phyloP scores from a whole-genome alignment of 2,888 invertebrate genomes.

The Cyaniris semiargus region DNA sequence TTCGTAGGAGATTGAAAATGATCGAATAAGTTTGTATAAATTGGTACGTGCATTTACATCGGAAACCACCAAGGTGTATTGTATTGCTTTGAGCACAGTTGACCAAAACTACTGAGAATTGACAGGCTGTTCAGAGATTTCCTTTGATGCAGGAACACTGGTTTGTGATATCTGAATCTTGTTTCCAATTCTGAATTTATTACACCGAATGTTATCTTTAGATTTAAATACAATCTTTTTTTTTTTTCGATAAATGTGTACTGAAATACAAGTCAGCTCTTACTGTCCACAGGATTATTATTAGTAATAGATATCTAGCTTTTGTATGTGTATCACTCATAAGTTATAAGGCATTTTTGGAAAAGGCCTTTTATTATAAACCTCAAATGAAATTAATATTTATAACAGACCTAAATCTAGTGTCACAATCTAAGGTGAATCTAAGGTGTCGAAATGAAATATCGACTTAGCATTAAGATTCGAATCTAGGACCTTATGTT shows the following conservation, averaged over 20 bases:
- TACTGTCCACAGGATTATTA: too few species aligned
- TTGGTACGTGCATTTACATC: constrained; percentile 10
- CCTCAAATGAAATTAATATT: not conserved
- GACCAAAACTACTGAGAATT: constrained; percentile 20
- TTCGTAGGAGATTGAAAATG: not conserved
- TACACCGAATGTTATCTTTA: not conserved
- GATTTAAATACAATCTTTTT: not conserved
- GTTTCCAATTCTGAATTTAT: constrained; percentile 22
- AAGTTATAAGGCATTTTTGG: too few species aligned
- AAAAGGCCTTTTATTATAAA: too few species aligned
- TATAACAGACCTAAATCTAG: not conserved
- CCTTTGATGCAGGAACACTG: constrained; percentile 8
- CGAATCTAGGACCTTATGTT: constrained; percentile 13
- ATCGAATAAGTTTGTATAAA: not conserved
- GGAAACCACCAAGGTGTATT: not conserved
- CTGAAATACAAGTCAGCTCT: too few species aligned
- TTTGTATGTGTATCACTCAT: too few species aligned
- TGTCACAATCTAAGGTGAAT: not conserved
- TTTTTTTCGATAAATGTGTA: too few species aligned
- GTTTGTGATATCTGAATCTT: not conserved
- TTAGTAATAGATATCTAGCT: too few species aligned
- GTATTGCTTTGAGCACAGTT: constrained; percentile 4
- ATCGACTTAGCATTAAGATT: constrained; percentile 3
- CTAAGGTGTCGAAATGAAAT: not conserved
- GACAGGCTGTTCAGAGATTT: constrained; percentile 20